Evolutionary conservation across 2,797 vertebrate genomes (phyloP).

Genomic region (Phaenicophaeus curvirostris): DNA sequence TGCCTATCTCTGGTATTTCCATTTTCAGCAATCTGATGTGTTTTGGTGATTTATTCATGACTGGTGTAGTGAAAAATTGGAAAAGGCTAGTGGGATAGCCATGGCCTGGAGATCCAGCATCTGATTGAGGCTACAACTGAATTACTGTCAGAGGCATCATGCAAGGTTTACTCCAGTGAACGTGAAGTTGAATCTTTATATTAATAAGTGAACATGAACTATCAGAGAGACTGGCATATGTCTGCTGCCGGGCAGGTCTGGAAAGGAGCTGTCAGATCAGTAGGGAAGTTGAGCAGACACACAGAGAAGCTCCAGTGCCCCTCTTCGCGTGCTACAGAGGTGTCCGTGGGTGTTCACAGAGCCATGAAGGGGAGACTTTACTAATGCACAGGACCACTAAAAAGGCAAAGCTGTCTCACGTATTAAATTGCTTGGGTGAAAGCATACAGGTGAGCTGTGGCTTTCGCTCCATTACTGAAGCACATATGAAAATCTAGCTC

Average conservation of each 20-base stretch:
- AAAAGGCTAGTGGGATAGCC: slow-evolving; percentile 59
- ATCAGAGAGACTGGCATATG: slow-evolving; percentile 46
- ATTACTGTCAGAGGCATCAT: slow-evolving; percentile 49
- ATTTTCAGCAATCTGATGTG: slow-evolving; percentile 73
- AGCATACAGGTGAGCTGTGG: background rate
- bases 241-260: slow-evolving; percentile 13
- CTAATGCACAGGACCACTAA: background rate
- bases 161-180: slow-evolving; percentile 37
- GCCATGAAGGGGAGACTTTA: background rate
- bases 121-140: slow-evolving; percentile 59
- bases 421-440: background rate
- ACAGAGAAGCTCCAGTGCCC: background rate
- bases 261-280: slow-evolving; percentile 3
- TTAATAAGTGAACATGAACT: slow-evolving; percentile 61
- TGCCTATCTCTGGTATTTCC: slow-evolving; percentile 50
- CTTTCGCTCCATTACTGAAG: background rate
- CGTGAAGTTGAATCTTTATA: slow-evolving; percentile 42
- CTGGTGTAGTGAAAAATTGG: slow-evolving; percentile 76
- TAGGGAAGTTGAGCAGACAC: background rate
- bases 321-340: background rate
- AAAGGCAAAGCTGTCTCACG: background rate
- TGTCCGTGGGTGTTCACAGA: background rate
- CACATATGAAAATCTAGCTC: background rate
- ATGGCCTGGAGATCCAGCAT: slow-evolving; percentile 58
- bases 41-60: slow-evolving; percentile 76